Base-by-base conservation (phyloP, 2,797 vertebrate genomes). In the Nyctalus aviator region DNA sequence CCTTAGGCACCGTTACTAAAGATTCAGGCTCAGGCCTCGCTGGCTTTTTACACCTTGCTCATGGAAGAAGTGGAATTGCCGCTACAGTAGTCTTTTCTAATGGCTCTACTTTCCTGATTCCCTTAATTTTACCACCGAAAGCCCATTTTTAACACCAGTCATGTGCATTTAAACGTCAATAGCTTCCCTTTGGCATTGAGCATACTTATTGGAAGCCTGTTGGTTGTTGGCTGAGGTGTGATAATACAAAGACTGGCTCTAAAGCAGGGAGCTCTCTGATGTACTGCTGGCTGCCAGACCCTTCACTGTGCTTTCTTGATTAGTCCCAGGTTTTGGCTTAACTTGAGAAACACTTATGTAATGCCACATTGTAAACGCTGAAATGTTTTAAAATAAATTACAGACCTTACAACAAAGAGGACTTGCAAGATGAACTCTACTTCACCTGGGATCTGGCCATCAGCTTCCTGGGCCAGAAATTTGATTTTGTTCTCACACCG, bases 381-480 rank as follows among this genome's bases (percentile, higher is more conserved):
- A 87, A 50, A 84, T 30, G 57, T 10, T 32, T 77, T 50, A 73
- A 44, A 84, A 83, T 46, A 53, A 79, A 94, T 84, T 71, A 53
- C 13, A 5, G 72, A 37, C 14, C 17, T 27, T 46, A 48, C 59
- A 75, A 88, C 12, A 57, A 62, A 78, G 62, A 90, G 32, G 30
- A 37, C 41, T 88, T 15, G 5, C 17, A n/a, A 64, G 25, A 46
- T 66, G 23, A 90, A 68, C 27, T 55, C 53, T 32, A 4, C 35
- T 53, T 66, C 50, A 46, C 62, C 59, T 87, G 59, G 35, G 59
- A 68, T 77, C 57, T 66, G 44, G 57, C 59, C 50, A 6, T 64
- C 72, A 69, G 30, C 66, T 64, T 96, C 9, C 50, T 44, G n/a
- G 72, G 27, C 44, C 32, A 78, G n/a, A 84, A 21, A 50, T 81